A percentile compares a stretch with the other conserved stretches of the same genome.
These are phyloP conservation scores for Hemibagrus wyckioides DNA, from an alignment of 2,113 vertebrate genomes.

Conservation along the genomic window DNA sequence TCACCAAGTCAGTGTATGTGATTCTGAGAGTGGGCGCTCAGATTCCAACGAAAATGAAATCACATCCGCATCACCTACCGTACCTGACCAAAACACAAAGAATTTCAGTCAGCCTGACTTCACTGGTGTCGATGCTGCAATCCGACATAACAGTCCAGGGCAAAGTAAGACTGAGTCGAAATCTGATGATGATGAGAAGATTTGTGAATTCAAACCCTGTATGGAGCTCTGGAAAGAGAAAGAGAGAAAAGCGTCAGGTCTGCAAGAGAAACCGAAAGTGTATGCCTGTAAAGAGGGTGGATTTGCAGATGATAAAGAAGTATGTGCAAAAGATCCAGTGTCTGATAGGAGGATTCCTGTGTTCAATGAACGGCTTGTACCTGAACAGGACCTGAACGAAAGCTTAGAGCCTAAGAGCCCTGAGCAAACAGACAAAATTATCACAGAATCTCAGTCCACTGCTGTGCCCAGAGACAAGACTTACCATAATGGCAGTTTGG, in stretches of 20 bases:
- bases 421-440: background rate
- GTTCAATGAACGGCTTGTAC: background rate
- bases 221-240: constrained; percentile 75
- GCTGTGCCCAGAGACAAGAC: constrained; percentile 15
- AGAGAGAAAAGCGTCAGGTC: constrained; percentile 53
- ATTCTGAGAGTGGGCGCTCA: constrained; percentile 40
- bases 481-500: constrained; percentile 31
- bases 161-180: constrained; percentile 19
- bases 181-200: constrained; percentile 20
- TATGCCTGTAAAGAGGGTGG: background rate
- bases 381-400: background rate
- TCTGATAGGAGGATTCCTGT: background rate
- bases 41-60: constrained; percentile 34
- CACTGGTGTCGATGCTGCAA: background rate
- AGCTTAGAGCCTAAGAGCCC: background rate
- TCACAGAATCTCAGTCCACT: background rate
- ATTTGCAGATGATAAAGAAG: background rate
- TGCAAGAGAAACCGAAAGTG: constrained; percentile 1
- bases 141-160: background rate
- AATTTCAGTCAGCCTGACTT: background rate
- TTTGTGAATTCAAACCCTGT: constrained; percentile 67
- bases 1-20: constrained; percentile 55
- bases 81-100: background rate
- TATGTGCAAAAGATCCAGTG: background rate
- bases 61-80: background rate